These are phyloP conservation scores for Dendroctonus valens DNA, from an alignment of 1,140 invertebrate species.

Conservation along the genomic window DNA sequence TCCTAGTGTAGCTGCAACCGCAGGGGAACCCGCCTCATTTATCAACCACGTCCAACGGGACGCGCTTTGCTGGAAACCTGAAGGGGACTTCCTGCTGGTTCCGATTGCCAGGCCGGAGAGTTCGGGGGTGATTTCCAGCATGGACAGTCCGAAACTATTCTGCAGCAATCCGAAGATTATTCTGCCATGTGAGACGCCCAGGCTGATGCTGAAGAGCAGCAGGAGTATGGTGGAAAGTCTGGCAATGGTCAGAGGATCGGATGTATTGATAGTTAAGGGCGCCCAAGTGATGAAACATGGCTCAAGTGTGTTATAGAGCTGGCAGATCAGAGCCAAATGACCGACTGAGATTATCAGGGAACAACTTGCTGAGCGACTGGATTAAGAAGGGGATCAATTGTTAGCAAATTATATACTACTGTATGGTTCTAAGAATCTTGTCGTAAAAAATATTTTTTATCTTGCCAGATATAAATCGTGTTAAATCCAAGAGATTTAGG, in stretches of 20 bases:
- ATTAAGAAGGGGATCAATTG: constrained; percentile 17
- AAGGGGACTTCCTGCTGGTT: constrained; percentile 44
- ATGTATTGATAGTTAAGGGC: constrained; percentile 44
- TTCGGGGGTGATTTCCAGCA: constrained; percentile 42
- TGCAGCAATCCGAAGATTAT: constrained; percentile 38
- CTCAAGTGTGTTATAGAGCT: constrained; percentile 38
- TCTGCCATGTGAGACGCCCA: constrained; percentile 35
- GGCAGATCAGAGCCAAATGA: background rate
- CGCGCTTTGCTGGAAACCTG: constrained; percentile 37
- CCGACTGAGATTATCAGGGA: background rate
- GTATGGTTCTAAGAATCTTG: constrained; percentile 26
- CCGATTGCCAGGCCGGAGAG: constrained; percentile 46
- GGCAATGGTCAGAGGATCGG: constrained; percentile 41
- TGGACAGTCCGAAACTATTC: constrained; percentile 33
- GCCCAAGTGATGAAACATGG: constrained; percentile 42
- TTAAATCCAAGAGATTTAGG: constrained; percentile 12
- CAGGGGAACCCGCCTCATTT: constrained; percentile 44
- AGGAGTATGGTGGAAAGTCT: constrained; percentile 47
- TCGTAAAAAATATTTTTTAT: constrained; percentile 25
- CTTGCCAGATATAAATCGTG: constrained; percentile 10
- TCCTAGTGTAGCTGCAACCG: constrained; percentile 45
- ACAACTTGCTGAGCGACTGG: too few relatives aligned
- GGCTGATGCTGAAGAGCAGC: constrained; percentile 38
- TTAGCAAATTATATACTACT: constrained; percentile 1
- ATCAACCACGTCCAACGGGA: constrained; percentile 45